Conservation (phyloP, 92 coral and sea anemone genomes). For the Actinostola sp. region DNA sequence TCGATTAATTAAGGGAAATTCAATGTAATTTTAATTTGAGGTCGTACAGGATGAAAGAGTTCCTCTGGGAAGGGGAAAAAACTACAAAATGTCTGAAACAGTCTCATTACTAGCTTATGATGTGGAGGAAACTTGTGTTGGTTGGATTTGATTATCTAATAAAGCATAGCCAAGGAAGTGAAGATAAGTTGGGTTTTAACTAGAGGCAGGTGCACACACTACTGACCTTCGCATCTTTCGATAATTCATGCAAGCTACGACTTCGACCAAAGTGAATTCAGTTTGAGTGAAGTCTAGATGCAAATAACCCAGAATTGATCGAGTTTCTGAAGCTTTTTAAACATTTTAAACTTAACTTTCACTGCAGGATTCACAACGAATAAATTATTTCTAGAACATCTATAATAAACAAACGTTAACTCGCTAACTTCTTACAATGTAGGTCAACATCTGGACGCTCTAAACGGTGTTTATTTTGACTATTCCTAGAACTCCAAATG, state of each 20-base stretch:
- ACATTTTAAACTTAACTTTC: too few relatives aligned
- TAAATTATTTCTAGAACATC: too few relatives aligned
- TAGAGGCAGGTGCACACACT: conserved; percentile 12
- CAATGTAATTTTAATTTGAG: conserved; percentile 3
- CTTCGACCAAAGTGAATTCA: too few relatives aligned
- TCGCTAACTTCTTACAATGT: too few relatives aligned
- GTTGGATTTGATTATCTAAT: neutral
- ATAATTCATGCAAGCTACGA: conserved; percentile 1
- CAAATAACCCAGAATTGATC: too few relatives aligned
- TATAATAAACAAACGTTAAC: too few relatives aligned
- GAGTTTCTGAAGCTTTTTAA: too few relatives aligned
- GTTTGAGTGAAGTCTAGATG: too few relatives aligned
- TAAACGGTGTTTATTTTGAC: too few relatives aligned
- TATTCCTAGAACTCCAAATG: too few relatives aligned
- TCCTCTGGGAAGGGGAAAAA: conserved; percentile 6
- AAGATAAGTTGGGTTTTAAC: neutral
- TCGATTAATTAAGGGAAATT: conserved; percentile 11
- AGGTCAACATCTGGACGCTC: too few relatives aligned
- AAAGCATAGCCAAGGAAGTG: neutral
- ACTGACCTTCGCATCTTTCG: neutral
- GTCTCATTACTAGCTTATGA: neutral
- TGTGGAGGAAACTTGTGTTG: conserved; percentile 3
- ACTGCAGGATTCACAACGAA: too few relatives aligned
- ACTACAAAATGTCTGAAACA: neutral
- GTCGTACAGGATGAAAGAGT: neutral